Evolutionary conservation across 2,113 vertebrate species (phyloP), one percentile per base, ranked within the genome.

Genomic region (Entelurus aequoreus): DNA sequence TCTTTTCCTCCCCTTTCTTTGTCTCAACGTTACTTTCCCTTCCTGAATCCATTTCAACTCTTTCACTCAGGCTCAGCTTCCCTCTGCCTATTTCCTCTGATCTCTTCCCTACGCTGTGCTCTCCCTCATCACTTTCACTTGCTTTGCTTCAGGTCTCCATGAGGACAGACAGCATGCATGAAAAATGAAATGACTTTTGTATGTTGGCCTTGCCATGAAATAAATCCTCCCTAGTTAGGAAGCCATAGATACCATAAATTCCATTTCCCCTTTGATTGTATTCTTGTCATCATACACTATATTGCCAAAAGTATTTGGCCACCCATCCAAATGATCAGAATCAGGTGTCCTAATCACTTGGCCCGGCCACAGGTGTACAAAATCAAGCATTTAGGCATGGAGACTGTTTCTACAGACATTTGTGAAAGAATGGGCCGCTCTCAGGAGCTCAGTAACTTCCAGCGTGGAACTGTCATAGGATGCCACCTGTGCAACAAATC

Each of bases 171-270:
- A 69, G 68, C 81, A 84, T 84, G 84, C 85, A 87, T 87, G 76
- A 80, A 81, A 83, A 87, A 86, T 83, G 67, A 87, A 86, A 87
- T 84, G 76, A 84, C 80, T 86, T 86, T 72, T 83, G 77, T 79
- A 77, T 66, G 69, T 80, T 80, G 78, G 83, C 76, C 71, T 79
- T 76, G 79, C 75, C 80, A 77, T 54, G 48, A 61, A 84, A 74
- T 84, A 88, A 86, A 86, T 85, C 78, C 84, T 85, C 77, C 74
- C 76, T 75, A 80, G 83, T 86, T 86, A 83, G 80, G 67, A 84
- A 84, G 75, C 64, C 78, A 88, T 85, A 82, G 79, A 75, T 60
- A 73, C 79, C 68, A 63, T 65, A 77, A 79, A 87, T 86, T 88
- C 79, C 76, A 82, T 84, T 83, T 48, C 77, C 77, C 62, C 63